A percentile compares a stretch with the other conserved stretches of the same genome.
Conservation (phyloP, 2,113 vertebrate genomes). For the Ochotona princeps region DNA sequence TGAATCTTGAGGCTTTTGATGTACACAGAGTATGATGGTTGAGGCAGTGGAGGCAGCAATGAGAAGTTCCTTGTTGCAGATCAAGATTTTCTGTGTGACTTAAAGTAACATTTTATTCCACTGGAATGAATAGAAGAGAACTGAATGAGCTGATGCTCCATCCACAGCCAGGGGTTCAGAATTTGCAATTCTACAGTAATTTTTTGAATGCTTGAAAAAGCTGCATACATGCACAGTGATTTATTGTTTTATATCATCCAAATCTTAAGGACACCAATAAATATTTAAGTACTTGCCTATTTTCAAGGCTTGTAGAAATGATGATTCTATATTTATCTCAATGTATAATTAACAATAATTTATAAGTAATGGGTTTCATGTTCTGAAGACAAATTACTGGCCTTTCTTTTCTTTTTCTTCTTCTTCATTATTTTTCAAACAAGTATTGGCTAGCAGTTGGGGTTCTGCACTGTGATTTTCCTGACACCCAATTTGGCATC, state of each 20-base stretch:
- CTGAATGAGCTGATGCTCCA: background rate
- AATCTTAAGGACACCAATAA: conserved; percentile 64
- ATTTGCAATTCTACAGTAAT: conserved; percentile 27
- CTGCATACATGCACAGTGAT: conserved; percentile 21
- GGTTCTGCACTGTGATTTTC: conserved; percentile 52
- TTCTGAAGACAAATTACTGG: conserved; percentile 65
- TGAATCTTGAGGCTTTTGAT: background rate
- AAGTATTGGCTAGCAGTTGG: conserved; percentile 12
- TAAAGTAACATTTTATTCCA: background rate
- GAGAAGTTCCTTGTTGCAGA: too few relatives aligned
- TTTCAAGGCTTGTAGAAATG: conserved; percentile 67
- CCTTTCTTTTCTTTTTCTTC: conserved; percentile 3
- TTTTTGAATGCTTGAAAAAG: conserved; percentile 44
- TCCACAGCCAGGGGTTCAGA: background rate
- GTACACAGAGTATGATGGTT: background rate
- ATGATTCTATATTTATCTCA: conserved; percentile 76
- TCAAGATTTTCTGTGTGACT: background rate
- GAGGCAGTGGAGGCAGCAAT: background rate
- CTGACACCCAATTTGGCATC: conserved; percentile 66
- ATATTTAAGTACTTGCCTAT: conserved; percentile 74
- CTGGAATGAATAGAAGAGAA: background rate
- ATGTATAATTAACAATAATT: conserved; percentile 75
- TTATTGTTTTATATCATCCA: conserved; percentile 55
- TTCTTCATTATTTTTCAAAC: background rate
- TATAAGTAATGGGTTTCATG: conserved; percentile 69